These are phyloP conservation scores for Ctenopoma kingsleyae DNA, from an alignment of 2,797 vertebrate genomes.

Conservation along the genomic window DNA sequence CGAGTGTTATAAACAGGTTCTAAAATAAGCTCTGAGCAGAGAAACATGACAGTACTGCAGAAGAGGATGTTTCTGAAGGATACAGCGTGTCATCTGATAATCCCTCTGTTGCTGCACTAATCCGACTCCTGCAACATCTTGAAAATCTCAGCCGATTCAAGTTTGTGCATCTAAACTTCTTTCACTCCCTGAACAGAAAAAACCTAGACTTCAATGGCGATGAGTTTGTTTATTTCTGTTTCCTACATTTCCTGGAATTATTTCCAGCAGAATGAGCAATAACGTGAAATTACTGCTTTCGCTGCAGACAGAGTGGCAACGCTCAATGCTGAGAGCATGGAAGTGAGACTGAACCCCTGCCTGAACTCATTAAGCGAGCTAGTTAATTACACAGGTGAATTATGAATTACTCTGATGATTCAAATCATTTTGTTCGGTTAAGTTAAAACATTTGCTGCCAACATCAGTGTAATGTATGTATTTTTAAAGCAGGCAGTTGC, in stretches of 20 bases:
- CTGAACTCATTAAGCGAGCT: background rate
- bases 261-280: background rate
- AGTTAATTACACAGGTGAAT: conserved; percentile 4
- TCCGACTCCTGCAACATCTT: conserved; percentile 43
- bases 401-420: no score
- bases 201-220: background rate
- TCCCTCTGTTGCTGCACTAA: conserved; percentile 53
- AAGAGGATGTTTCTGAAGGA: conserved; percentile 35
- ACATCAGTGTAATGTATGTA: background rate
- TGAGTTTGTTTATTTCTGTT: background rate
- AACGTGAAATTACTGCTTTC: background rate
- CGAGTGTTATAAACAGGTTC: conserved; percentile 9
- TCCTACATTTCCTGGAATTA: background rate
- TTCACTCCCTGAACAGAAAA: background rate
- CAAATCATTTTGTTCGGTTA: background rate
- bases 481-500: background rate
- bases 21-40: conserved; percentile 34
- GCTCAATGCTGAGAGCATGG: background rate
- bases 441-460: background rate
- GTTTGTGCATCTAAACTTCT: background rate
- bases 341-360: background rate
- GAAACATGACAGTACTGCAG: conserved; percentile 23
- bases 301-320: background rate
- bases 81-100: conserved; percentile 39
- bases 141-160: background rate